Base-by-base conservation (phyloP, 2,888 invertebrate genomes). In the Andrena fulva region DNA sequence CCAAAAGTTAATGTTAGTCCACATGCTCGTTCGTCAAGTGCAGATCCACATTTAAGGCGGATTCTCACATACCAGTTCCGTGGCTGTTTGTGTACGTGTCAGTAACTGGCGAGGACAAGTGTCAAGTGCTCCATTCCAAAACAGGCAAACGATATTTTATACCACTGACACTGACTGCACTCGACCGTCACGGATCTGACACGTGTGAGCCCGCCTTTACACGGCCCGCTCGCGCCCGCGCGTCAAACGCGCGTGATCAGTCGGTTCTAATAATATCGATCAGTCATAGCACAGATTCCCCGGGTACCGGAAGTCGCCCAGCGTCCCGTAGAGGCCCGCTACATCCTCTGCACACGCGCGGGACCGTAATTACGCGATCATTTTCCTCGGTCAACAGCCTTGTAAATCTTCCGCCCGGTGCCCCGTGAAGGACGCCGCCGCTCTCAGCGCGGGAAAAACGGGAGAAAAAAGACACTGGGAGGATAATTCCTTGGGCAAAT, bases 361-460 rank as follows among this genome's bases (percentile, higher is more conserved):
- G 76, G 84, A 77, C 84, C 86, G 84, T 86, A 88, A 87, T 88
- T 87, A 86, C 83, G 77, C 80, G 77, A 83, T 85, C 82, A 83
- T 87, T 88, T 87, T 80, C 85, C 77, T 77, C 87, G 87, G 86
- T 83, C 85, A 88, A 85, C 85, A 87, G 86, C 87, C 87, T 85
- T 87, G 86, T 83, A 89, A 87, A 89, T 87, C 87, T 82, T 87
- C 70, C 79, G 59, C 74, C 80, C 82, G 72, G 77, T 74, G 74
- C 78, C 80, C 68, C 60, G 73, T 76, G 76, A 69, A 70, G 80
- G 80, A 87, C 77, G 82, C 73, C 73, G 70, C 60, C 70, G 84
- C 68, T 66, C 74, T 62, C 56, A 12, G 27, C 12, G 2, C 50
- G 56, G 54, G 20, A 68, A 72, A 72, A 70, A 59, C 42, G 76